Evolutionary conservation across 2,797 vertebrate genomes (phyloP).

Genomic region (Helarctos malayanus): DNA sequence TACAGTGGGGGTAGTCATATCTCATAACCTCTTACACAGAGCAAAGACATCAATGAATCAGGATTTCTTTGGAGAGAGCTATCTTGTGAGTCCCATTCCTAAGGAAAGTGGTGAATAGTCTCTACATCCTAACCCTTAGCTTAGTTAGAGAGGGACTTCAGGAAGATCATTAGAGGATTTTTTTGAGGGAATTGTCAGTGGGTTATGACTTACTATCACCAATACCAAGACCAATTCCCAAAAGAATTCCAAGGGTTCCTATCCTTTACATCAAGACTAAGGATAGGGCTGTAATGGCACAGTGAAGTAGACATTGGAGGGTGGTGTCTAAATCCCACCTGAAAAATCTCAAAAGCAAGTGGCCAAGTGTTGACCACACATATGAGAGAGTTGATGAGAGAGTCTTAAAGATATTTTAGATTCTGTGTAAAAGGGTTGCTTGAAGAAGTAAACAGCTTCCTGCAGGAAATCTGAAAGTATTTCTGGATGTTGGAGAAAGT

Average conservation of each 20-base stretch:
- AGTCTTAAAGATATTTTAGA: background rate
- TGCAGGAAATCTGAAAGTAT: background rate
- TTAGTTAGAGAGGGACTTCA: background rate
- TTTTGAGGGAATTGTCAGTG: background rate
- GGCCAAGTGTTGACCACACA: background rate
- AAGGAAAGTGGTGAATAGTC: background rate
- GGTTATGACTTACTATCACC: background rate
- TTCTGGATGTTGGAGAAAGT: background rate
- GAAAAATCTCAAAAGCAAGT: background rate
- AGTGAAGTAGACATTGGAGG: background rate
- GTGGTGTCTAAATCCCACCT: background rate
- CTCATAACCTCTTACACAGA: background rate
- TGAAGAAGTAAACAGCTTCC: background rate
- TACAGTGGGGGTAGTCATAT: background rate
- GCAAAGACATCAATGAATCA: background rate
- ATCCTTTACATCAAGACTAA: background rate
- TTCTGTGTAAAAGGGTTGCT: background rate
- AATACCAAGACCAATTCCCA: background rate
- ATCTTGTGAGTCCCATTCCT: background rate
- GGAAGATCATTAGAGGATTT: background rate
- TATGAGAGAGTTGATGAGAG: background rate
- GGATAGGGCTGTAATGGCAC: background rate
- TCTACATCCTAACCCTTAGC: background rate
- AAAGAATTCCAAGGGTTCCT: background rate
- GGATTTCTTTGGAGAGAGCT: background rate